Percentiles rank a stretch among this genome's conserved stretches.
phyloP scores from a whole-genome alignment of 2,888 invertebrate genomes.

The Copidosoma aretas region DNA sequence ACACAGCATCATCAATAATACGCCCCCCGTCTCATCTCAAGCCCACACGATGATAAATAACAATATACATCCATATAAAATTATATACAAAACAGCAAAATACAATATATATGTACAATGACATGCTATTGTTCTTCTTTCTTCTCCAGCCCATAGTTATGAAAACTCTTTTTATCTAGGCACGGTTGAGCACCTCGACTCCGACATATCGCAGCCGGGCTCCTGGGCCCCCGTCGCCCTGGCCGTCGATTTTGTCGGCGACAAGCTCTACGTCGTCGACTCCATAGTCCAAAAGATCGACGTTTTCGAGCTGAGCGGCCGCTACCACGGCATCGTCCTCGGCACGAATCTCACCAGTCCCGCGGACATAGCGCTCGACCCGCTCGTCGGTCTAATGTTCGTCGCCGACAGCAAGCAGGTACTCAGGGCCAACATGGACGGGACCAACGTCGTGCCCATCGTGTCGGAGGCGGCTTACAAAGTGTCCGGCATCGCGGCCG shows the following conservation, averaged over 20 bases:
- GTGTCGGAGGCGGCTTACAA: constrained; percentile 93
- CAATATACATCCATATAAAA: no score
- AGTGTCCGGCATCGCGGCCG: constrained; percentile 90
- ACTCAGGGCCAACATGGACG: constrained; percentile 93
- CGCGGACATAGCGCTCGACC: constrained; percentile 91
- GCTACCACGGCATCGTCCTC: constrained; percentile 88
- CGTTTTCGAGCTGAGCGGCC: constrained; percentile 86
- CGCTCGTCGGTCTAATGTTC: constrained; percentile 86
- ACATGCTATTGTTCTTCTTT: not conserved
- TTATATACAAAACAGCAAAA: no score
- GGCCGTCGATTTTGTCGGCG: constrained; percentile 96
- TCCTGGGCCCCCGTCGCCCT: constrained; percentile 90
- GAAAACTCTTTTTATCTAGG: constrained; percentile 15
- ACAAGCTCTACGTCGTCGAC: constrained; percentile 95
- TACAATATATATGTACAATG: no score
- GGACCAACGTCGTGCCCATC: constrained; percentile 81
- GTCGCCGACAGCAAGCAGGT: constrained; percentile 85
- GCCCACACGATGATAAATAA: no score
- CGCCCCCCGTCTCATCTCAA: not conserved
- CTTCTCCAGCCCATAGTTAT: not conserved
- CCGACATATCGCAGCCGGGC: constrained; percentile 78
- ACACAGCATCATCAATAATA: no score
- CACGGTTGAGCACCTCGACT: constrained; percentile 57
- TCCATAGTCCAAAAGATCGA: constrained; percentile 92
- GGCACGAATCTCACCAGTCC: constrained; percentile 91